Evolutionary conservation across 2,113 vertebrate species (phyloP), one percentile per base, ranked within the genome.

Genomic region (Gobius niger): DNA sequence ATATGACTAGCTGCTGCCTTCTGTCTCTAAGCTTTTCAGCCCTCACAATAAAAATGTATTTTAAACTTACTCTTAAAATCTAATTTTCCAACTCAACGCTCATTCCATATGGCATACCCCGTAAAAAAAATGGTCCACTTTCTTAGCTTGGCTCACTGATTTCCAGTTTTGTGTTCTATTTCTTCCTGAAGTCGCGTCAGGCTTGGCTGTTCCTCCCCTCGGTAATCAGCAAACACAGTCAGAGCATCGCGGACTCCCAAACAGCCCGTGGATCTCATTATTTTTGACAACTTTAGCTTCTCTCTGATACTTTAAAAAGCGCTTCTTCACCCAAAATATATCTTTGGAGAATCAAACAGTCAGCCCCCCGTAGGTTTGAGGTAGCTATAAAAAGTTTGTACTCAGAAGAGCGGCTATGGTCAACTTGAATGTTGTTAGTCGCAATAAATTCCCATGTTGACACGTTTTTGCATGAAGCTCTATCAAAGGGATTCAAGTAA

Each of bases 301-400:
- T 70, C 24, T 49, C 12, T 47, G 56, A 61, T 40, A 40, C 63
- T 72, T 70, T 47, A 63, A 76, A 63, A 76, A 70, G 54, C 24
- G 19, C 67, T 54, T 73, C n/a, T 44, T 72, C 44, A 41, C 11
- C 71, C 13, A 69, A 68, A 77, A 72, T 69, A 72, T 65, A 65
- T 72, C 49, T 68, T 77, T 49, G 47, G 56, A 75, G 50, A 40
- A 65, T 65, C 71, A 81, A 75, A 78, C 46, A 24, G 18, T 18
- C 24, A 47, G 47, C 34, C 14, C n/a, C 40, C 62, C 10, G 60
- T 69, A 53, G 57, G 63, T 34, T 77, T 68, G 63, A 50, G 2
- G n/a, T 46, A 24, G 47, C 41, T 79, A 67, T 70, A 68, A 67
- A 77, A 78, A 68, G 68, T 63, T 72, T 53, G 47, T 1, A 9